These are phyloP conservation scores for Grammomys surdaster DNA, from an alignment of 2,113 vertebrate species.

Conservation along the genomic window DNA sequence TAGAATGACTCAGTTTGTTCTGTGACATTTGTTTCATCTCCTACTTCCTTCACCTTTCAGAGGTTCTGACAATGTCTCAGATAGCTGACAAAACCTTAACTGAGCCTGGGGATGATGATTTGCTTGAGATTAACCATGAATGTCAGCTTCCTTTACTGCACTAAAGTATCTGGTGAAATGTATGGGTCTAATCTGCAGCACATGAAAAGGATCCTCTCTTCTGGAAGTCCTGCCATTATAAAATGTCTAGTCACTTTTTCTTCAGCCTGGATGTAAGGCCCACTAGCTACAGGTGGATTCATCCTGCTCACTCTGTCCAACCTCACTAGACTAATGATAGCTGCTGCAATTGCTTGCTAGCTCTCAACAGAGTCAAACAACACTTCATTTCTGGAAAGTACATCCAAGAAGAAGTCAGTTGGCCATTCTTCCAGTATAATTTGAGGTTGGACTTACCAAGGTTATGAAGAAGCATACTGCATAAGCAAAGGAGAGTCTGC, in stretches of 20 bases:
- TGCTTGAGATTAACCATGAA: constrained; percentile 95
- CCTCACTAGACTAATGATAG: neutral
- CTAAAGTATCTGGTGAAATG: neutral
- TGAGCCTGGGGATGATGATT: constrained; percentile 93
- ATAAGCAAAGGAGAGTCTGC: neutral
- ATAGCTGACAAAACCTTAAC: constrained; percentile 94
- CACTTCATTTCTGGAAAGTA: neutral
- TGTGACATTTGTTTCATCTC: constrained; percentile 93
- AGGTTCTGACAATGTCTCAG: constrained; percentile 96
- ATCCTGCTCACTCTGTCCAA: no score
- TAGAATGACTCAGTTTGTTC: constrained; percentile 92
- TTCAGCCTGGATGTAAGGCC: neutral
- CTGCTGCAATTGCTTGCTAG: neutral
- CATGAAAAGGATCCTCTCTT: neutral
- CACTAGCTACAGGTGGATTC: neutral
- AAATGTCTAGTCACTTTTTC: neutral
- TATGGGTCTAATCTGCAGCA: neutral
- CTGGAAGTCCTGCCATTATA: no score
- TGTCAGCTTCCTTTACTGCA: neutral
- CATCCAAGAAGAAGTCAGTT: neutral
- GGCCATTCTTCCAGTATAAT: neutral
- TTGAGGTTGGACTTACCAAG: neutral
- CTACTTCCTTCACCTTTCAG: constrained; percentile 92
- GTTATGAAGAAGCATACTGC: neutral
- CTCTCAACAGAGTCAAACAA: neutral